These are phyloP conservation scores for Tuberolachnus salignus DNA, from an alignment of 2,888 invertebrate species.

Conservation along the genomic window DNA sequence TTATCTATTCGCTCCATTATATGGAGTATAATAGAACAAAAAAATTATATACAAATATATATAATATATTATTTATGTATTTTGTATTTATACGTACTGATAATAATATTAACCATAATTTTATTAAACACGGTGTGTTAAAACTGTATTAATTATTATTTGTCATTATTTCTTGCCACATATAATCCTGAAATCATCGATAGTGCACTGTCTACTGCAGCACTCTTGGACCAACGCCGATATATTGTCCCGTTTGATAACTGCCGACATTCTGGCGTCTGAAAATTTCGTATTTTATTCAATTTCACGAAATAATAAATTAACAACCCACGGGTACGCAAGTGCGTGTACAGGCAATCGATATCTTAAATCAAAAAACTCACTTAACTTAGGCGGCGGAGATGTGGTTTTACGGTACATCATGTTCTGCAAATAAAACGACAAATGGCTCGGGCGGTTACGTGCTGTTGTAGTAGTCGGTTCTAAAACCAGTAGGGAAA, in stretches of 20 bases:
- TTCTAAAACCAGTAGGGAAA: too few species aligned
- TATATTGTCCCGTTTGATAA: not conserved
- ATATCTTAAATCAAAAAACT: too few species aligned
- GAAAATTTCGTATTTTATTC: not conserved
- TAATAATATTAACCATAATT: conserved; percentile 39
- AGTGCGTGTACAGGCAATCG: too few species aligned
- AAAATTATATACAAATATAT: not conserved
- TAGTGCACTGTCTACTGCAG: not conserved
- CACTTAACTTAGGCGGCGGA: not conserved
- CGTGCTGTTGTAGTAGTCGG: not conserved
- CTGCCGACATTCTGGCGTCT: not conserved
- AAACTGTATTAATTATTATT: not conserved
- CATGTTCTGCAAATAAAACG: not conserved
- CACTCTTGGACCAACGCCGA: not conserved
- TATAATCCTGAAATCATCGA: conserved; percentile 6
- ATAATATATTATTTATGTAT: conserved; percentile 33
- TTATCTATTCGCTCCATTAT: conserved; percentile 38
- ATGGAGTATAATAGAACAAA: conserved; percentile 27
- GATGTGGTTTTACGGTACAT: not conserved
- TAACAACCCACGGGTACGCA: too few species aligned
- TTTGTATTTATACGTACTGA: conserved; percentile 43
- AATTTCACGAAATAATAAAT: too few species aligned
- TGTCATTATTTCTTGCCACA: conserved; percentile 29
- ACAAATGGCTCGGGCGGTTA: too few species aligned
- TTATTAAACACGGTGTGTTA: conserved; percentile 36